phyloP scores from a whole-genome alignment of 2,888 invertebrate genomes.

The Trichogramma evanescens region DNA sequence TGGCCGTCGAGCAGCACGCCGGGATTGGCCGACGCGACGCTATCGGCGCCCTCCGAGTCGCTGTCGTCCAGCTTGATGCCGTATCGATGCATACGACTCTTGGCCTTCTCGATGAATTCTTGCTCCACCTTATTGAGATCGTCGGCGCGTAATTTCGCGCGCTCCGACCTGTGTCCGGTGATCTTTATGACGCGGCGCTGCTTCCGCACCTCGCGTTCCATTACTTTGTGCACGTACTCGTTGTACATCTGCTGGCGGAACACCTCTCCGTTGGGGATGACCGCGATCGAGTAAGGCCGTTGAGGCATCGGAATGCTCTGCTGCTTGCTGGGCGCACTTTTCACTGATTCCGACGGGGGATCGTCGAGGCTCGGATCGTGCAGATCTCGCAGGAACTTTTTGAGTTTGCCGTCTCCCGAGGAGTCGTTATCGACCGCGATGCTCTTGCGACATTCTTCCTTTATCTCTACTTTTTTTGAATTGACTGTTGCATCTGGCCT shows the following conservation, averaged over 20 bases:
- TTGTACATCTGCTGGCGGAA: constrained; percentile 77
- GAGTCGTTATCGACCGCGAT: background rate
- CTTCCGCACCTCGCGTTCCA: constrained; percentile 70
- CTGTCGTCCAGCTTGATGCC: constrained; percentile 60
- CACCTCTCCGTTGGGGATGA: constrained; percentile 56
- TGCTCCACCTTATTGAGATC: constrained; percentile 56
- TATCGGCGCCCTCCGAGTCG: constrained; percentile 25
- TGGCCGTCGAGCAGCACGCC: constrained; percentile 60
- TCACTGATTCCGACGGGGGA: background rate
- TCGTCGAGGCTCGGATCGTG: background rate
- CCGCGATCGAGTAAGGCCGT: constrained; percentile 40
- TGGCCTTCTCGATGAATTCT: constrained; percentile 72
- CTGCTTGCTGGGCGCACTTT: background rate
- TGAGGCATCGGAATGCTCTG: background rate
- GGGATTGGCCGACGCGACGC: constrained; percentile 45
- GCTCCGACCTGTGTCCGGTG: constrained; percentile 30
- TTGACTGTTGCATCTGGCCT: too few species aligned
- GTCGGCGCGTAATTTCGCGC: constrained; percentile 13
- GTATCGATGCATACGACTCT: constrained; percentile 63
- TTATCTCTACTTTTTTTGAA: constrained; percentile 9
- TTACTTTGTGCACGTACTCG: constrained; percentile 73
- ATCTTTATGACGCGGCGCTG: constrained; percentile 76
- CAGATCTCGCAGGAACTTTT: constrained; percentile 5
- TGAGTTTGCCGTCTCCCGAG: background rate
- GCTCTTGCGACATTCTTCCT: constrained; percentile 9